Base-by-base conservation (phyloP, 2,888 invertebrate species). In the Drosophila helvetica region DNA sequence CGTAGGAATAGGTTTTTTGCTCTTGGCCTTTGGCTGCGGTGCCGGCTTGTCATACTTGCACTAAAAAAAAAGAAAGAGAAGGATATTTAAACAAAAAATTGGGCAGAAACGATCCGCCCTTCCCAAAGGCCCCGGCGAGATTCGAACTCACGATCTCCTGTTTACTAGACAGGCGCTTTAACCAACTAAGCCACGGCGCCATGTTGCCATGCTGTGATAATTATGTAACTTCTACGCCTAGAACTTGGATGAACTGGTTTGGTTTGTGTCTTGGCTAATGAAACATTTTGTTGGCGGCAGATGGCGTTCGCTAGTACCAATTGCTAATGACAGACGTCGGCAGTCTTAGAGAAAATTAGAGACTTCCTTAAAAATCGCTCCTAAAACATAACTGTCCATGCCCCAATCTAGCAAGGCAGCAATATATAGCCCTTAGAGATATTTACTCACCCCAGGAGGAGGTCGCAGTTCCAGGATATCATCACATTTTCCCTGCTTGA, bases 81-180 rank as follows among this genome's bases (percentile, higher is more conserved):
- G 38, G 6, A 57, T 45, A 25, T 25, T 25, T 25, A 10, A 30
- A 4, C 43, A 38, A 46, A 46, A 54, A 43, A 45, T 8, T 27
- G 8, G 8, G 27, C 0, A 7, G 8, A 27, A 27, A 8, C 7
- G 27, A 27, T 27, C n/a, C n/a, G n/a, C n/a, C n/a, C 22, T 5
- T 22, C 22, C 22, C 22, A 27, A 51, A 91, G 91, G 91, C 91
- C 91, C 91, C 91, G 91, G 88, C 91, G 91, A 91, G 91, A 91
- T 91, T 91, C 91, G 91, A 91, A 91, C 91, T 91, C 91, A 91
- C 88, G 91, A 91, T 91, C 91, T 91, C 91, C 91, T 91, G 91
- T 91, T 91, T 91, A 91, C 91, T 91, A 91, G 91, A 91, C 91
- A 91, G 91, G 91, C 91, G 91, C 91, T 91, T 91, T 91, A 91